Evolutionary conservation across 2,113 vertebrate species (phyloP), one percentile per base, ranked within the genome.

Genomic region (Microcebus lehilahytsara): DNA sequence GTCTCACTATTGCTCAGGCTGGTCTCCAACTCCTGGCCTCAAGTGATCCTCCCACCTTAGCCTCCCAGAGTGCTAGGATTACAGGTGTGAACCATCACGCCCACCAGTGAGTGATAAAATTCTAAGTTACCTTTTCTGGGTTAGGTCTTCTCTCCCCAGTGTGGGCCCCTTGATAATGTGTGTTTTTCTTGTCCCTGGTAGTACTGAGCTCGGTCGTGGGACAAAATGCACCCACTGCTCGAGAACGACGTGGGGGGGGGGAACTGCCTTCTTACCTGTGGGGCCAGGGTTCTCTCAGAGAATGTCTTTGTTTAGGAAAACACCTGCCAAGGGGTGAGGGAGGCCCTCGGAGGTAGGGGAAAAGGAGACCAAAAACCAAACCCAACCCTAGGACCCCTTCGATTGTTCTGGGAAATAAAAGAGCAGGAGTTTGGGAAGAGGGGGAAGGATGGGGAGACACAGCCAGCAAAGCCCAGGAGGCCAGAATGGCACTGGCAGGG

Each of bases 271-370:
- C 42, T 53, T 53, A 30, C 72, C 74, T 37, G 23, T 0, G 27
- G 74, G 66, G 58, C 10, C 30, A 60, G 22, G 3, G 20, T 34
- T 81, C 80, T 66, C 11, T 53, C 17, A 58, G 58, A 51, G 66
- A 90, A 66, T 11, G 27, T 74, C 37, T 91, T 78, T 32, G 27
- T 75, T 85, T 46, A 51, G 27, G 49, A 86, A 86, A 81, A 46
- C 10, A 49, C 2, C 42, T 23, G 8, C 25, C 5, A 51, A 60
- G 69, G 51, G 60, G 56, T 64, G 23, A 27, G 79, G 85, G 34
- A 89, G n/a, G 32, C 49, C 37, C 25, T 89, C 16, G 3, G 72
- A 66, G 27, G 72, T 58, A n/a, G 56, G 72, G 14, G 60, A 46
- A 75, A 81, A 69, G 49, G 60, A 72, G 84, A 80, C 66, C 58